Evolutionary conservation across 2,113 vertebrate species (phyloP).

Genomic region (Dromaius novaehollandiae): DNA sequence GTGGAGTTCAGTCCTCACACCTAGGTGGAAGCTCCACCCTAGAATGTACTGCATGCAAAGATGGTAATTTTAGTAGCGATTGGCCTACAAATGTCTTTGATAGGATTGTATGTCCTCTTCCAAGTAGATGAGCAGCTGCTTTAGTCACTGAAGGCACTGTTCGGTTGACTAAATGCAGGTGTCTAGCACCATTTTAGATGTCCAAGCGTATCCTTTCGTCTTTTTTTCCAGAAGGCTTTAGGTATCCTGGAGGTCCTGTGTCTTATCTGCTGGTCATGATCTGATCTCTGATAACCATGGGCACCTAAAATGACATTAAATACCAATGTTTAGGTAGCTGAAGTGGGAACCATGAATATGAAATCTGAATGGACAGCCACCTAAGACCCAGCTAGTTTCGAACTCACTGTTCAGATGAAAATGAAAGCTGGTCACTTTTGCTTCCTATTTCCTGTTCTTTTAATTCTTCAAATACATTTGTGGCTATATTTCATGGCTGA

Average conservation of each 20-base stretch:
- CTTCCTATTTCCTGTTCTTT: not conserved
- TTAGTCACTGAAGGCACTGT: not conserved
- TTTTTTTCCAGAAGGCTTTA: not conserved
- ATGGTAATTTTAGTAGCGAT: not conserved
- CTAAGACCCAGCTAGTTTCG: not conserved
- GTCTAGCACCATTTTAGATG: not conserved
- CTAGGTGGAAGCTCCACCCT: not conserved
- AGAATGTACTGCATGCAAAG: not conserved
- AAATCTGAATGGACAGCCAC: not conserved
- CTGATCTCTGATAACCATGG: not conserved
- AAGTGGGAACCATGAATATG: not conserved
- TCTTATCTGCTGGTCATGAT: not conserved
- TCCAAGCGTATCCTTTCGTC: not conserved
- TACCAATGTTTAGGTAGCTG: not conserved
- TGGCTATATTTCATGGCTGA: not conserved
- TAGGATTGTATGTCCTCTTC: not conserved
- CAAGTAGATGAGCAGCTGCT: not conserved
- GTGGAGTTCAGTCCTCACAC: not conserved
- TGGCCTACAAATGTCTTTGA: not conserved
- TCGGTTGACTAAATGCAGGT: not conserved
- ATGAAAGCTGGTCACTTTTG: not conserved
- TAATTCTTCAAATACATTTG: not conserved
- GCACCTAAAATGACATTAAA: not conserved
- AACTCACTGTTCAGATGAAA: not conserved
- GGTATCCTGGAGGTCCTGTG: not conserved